Evolutionary conservation across 2,113 vertebrate genomes (phyloP).

Genomic region (Rutilus rutilus): DNA sequence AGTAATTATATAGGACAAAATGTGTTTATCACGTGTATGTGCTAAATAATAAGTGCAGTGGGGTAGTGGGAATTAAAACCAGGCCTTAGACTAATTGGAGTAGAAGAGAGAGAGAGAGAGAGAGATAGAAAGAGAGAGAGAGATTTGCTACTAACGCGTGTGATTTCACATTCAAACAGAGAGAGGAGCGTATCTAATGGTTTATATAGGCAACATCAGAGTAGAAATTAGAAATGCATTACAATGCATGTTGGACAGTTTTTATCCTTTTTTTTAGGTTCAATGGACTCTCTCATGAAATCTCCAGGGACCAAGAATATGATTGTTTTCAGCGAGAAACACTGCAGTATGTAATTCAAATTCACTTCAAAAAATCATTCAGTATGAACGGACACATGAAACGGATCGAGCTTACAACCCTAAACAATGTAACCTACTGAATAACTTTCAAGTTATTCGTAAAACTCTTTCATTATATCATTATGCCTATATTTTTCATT

Average conservation of each 20-base stretch:
- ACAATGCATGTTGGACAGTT: neutral
- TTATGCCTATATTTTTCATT: no score
- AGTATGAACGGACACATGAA: neutral
- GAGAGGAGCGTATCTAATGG: neutral
- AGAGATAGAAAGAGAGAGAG: neutral
- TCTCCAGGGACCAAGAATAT: neutral
- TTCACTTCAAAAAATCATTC: no score
- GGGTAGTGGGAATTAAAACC: conserved; percentile 56
- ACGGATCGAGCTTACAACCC: neutral
- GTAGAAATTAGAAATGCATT: neutral
- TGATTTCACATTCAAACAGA: neutral
- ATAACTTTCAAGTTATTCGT: neutral
- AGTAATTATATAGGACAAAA: neutral
- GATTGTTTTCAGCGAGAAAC: neutral
- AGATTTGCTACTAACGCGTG: neutral
- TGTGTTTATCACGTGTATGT: neutral
- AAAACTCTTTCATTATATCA: no score
- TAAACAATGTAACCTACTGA: neutral
- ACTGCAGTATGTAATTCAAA: neutral
- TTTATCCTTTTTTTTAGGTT: neutral
- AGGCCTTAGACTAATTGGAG: conserved; percentile 12
- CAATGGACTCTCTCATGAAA: neutral
- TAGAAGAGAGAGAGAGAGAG: neutral
- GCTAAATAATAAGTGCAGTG: conserved; percentile 33
- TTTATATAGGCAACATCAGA: neutral